Percentiles rank a stretch among this genome's conserved stretches.
phyloP scores from a whole-genome alignment of 2,888 invertebrate genomes.

The Branchinecta sandiegonensis region DNA sequence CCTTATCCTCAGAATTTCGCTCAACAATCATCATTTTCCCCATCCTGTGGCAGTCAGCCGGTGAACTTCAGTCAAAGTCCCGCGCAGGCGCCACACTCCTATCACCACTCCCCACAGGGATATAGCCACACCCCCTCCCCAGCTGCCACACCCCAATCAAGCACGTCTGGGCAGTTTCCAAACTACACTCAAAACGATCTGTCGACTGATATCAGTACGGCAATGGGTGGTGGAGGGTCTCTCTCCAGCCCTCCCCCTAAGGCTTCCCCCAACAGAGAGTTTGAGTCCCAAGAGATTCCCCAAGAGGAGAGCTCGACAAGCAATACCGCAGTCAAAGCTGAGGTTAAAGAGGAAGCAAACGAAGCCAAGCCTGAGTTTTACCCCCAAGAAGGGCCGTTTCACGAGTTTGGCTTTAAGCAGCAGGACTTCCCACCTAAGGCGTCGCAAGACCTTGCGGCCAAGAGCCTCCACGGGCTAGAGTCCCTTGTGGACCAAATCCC shows the following conservation, averaged over 20 bases:
- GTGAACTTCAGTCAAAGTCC: conserved; percentile 5
- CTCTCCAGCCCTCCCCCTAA: conserved; percentile 26
- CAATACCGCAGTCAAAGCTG: conserved; percentile 21
- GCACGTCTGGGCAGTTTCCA: conserved; percentile 13
- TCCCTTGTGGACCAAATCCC: conserved; percentile 83
- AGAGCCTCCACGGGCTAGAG: conserved; percentile 54
- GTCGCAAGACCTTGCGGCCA: conserved; percentile 30
- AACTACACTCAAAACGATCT: background rate
- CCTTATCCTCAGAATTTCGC: conserved; percentile 15
- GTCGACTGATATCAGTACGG: conserved; percentile 1
- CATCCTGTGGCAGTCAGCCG: conserved; percentile 15
- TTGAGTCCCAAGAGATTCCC: conserved; percentile 27
- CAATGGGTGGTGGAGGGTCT: conserved; percentile 21
- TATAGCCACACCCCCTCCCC: conserved; percentile 25
- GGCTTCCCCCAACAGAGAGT: conserved; percentile 22
- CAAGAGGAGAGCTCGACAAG: conserved; percentile 25
- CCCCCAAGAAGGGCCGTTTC: background rate
- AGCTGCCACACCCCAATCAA: conserved; percentile 24
- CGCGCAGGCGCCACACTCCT: background rate
- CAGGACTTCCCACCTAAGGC: conserved; percentile 1
- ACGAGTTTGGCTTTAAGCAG: conserved; percentile 3
- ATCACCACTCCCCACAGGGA: background rate
- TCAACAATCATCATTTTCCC: conserved; percentile 9
- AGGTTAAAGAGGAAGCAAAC: background rate
- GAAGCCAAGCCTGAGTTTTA: background rate